A percentile compares a stretch with the other conserved stretches of the same genome.
phyloP scores from a whole-genome alignment of 2,113 vertebrate species.

The Podarcis raffonei region DNA sequence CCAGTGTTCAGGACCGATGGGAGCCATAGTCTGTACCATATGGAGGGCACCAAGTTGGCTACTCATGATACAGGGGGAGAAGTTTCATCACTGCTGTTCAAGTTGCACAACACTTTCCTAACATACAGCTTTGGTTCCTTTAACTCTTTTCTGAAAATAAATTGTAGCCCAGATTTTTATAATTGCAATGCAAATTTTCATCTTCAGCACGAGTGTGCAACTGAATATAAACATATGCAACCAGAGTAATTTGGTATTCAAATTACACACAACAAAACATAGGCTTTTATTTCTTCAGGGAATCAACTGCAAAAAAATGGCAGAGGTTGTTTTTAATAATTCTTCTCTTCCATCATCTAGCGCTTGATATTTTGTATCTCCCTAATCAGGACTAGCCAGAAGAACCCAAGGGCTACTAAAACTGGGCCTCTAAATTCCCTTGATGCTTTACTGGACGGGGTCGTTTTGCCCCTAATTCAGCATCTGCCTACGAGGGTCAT shows the following conservation, averaged over 20 bases:
- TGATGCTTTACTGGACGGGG: not conserved
- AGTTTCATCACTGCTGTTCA: not conserved
- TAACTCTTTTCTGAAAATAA: not conserved
- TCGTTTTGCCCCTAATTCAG: not conserved
- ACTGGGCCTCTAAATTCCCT: not conserved
- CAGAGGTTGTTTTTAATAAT: not conserved
- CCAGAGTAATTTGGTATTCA: not conserved
- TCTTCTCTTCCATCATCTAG: not conserved
- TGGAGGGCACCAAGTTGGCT: too few relatives aligned
- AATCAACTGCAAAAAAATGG: not conserved
- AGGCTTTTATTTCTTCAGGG: not conserved
- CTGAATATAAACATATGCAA: not conserved
- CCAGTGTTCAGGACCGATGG: too few relatives aligned
- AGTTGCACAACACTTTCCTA: not conserved
- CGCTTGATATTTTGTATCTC: not conserved
- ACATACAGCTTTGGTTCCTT: not conserved
- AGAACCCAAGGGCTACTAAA: not conserved
- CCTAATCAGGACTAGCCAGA: not conserved
- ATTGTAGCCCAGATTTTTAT: not conserved
- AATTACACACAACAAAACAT: not conserved
- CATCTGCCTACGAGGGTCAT: not conserved
- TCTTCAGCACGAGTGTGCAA: fast-evolving
- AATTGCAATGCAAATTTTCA: not conserved
- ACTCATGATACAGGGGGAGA: not conserved
- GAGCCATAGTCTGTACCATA: too few relatives aligned